A percentile compares a stretch with the other conserved stretches of the same genome.
Conservation (phyloP, 92 coral and sea anemone genomes). For the Siderastrea siderea region DNA sequence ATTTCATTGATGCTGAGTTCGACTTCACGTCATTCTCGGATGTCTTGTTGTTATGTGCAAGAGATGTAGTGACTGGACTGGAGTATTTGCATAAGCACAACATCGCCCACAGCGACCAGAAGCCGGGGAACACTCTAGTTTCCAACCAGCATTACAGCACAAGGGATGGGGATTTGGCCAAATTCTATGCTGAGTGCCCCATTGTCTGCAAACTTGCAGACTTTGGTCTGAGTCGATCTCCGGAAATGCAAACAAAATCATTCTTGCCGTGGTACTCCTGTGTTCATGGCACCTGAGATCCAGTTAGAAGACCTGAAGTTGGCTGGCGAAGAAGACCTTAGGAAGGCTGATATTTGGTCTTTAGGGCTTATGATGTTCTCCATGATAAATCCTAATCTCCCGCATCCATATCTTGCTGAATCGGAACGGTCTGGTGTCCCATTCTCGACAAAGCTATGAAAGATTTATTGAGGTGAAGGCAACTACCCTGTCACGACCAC, state of each 20-base stretch:
- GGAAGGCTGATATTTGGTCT: slow-evolving; percentile 61
- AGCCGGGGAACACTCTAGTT: slow-evolving; percentile 46
- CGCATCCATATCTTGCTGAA: slow-evolving; percentile 26
- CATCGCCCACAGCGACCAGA: slow-evolving; percentile 48
- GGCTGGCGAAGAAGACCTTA: slow-evolving; percentile 54
- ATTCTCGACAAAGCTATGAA: slow-evolving; percentile 35
- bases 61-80: slow-evolving; percentile 49
- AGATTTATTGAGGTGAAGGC: slow-evolving; percentile 29
- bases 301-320: slow-evolving; percentile 3
- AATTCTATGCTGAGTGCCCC: slow-evolving; percentile 39
- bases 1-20: slow-evolving; percentile 55
- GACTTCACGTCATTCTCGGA: slow-evolving; percentile 53
- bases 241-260: slow-evolving; percentile 46
- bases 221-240: slow-evolving; percentile 45
- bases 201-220: slow-evolving; percentile 60
- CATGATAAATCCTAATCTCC: slow-evolving; percentile 37
- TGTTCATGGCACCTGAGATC: slow-evolving; percentile 52
- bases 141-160: slow-evolving; percentile 41
- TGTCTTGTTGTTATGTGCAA: slow-evolving; percentile 51
- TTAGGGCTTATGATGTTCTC: slow-evolving; percentile 42
- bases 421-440: slow-evolving; percentile 22
- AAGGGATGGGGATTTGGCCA: slow-evolving; percentile 12
- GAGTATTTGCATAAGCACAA: slow-evolving; percentile 33
- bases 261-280: slow-evolving; percentile 49
- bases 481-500: slow-evolving; percentile 25